phyloP scores from a whole-genome alignment of 2,888 invertebrate genomes.

The Oasisia sp. region DNA sequence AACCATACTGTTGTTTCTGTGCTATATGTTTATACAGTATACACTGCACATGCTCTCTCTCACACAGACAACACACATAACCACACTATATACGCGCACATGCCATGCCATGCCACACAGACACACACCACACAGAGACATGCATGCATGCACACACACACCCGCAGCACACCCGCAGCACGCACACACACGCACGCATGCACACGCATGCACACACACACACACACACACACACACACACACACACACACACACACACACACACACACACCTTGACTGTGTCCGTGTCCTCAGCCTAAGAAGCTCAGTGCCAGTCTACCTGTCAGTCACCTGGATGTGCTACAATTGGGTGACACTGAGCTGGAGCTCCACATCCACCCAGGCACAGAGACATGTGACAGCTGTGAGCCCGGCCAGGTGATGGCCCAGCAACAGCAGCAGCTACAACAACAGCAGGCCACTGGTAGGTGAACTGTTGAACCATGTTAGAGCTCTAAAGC shows the following conservation, averaged over 20 bases:
- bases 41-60: background rate
- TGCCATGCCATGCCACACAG: background rate
- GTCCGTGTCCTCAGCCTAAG: slow-evolving; percentile 25
- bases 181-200: background rate
- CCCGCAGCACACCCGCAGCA: background rate
- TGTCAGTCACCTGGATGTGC: slow-evolving; percentile 76
- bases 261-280: background rate
- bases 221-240: no score
- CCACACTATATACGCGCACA: background rate
- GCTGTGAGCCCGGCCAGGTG: slow-evolving; percentile 88
- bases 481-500: background rate
- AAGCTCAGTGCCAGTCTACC: slow-evolving; percentile 43
- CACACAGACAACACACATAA: no score
- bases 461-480: slow-evolving; percentile 20
- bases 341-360: slow-evolving; percentile 72
- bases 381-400: slow-evolving; percentile 88
- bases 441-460: background rate
- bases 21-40: background rate
- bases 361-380: slow-evolving; percentile 74
- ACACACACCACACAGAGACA: slow-evolving; percentile 10
- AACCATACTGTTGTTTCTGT: background rate
- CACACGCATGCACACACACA: no score
- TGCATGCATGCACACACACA: background rate
- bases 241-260: background rate
- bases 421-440: background rate